A percentile compares a stretch with the other conserved stretches of the same genome.
These are phyloP conservation scores for Bos javanicus DNA, from an alignment of 2,113 vertebrate species.

Conservation along the genomic window DNA sequence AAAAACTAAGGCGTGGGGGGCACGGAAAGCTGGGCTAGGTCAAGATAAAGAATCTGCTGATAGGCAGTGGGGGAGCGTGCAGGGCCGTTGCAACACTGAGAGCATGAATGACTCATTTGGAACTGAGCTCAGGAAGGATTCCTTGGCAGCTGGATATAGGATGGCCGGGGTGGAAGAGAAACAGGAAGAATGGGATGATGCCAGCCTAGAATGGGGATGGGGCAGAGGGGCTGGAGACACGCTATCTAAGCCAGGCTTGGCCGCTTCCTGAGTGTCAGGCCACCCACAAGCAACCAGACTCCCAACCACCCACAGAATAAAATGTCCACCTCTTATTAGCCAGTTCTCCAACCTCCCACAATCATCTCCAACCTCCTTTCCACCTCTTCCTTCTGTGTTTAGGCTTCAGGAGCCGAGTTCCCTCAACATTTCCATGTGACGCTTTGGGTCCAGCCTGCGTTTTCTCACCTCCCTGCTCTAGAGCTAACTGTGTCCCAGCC, in stretches of 20 bases:
- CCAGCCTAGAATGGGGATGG: neutral
- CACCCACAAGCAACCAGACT: neutral
- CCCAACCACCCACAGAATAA: neutral
- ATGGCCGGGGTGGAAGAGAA: neutral
- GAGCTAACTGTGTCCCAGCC: neutral
- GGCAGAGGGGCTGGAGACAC: neutral
- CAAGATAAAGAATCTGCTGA: neutral
- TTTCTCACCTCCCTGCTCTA: neutral
- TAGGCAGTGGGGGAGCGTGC: rapidly evolving
- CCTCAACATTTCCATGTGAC: rapidly evolving
- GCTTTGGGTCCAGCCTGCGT: rapidly evolving
- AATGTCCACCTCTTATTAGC: neutral
- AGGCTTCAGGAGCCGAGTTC: rapidly evolving
- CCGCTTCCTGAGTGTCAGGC: neutral
- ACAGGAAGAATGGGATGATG: neutral
- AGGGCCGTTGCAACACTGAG: neutral
- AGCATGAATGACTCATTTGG: neutral
- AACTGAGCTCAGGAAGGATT: neutral
- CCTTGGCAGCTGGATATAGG: too few species aligned
- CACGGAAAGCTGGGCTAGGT: neutral
- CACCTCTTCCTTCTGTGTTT: neutral
- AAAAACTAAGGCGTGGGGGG: rapidly evolving
- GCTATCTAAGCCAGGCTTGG: neutral
- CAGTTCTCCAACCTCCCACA: rapidly evolving
- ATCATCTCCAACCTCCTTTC: neutral